These are phyloP conservation scores for Psephotus haematonotus DNA, from an alignment of 2,113 vertebrate species.

Conservation along the genomic window DNA sequence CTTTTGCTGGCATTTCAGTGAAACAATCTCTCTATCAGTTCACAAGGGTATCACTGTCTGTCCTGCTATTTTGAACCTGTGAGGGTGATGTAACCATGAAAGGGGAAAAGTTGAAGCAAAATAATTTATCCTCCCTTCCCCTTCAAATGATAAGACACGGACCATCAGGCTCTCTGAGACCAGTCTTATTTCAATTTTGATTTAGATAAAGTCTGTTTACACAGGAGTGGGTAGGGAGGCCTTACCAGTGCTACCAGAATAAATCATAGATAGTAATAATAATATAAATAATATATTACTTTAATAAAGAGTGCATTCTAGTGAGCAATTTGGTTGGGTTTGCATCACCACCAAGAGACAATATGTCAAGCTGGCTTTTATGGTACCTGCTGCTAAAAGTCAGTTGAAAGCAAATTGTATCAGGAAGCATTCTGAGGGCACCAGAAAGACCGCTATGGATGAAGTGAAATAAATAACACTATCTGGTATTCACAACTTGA, in stretches of 20 bases:
- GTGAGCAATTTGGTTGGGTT: not conserved
- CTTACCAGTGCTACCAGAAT: not conserved
- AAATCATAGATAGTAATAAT: not conserved
- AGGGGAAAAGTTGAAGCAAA: not conserved
- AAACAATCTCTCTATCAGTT: not conserved
- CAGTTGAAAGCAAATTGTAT: not conserved
- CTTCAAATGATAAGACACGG: not conserved
- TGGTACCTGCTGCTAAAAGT: not conserved
- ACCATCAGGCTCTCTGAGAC: not conserved
- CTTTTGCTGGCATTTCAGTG: not conserved
- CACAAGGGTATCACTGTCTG: not conserved
- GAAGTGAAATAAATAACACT: not conserved
- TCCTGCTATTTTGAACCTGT: not conserved
- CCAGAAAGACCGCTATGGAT: not conserved
- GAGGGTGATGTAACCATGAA: not conserved
- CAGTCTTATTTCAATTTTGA: not conserved
- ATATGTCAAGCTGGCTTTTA: not conserved
- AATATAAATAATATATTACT: not conserved
- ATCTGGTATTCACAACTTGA: not conserved
- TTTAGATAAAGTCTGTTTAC: not conserved
- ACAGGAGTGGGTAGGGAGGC: not conserved
- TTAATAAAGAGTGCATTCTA: not conserved
- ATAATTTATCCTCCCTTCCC: fast-evolving
- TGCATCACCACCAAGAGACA: not conserved
- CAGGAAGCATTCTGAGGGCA: not conserved